These are phyloP conservation scores for Crambe crambe DNA, from an alignment of 37 sponge, comb jelly and placozoan species.

Conservation along the genomic window DNA sequence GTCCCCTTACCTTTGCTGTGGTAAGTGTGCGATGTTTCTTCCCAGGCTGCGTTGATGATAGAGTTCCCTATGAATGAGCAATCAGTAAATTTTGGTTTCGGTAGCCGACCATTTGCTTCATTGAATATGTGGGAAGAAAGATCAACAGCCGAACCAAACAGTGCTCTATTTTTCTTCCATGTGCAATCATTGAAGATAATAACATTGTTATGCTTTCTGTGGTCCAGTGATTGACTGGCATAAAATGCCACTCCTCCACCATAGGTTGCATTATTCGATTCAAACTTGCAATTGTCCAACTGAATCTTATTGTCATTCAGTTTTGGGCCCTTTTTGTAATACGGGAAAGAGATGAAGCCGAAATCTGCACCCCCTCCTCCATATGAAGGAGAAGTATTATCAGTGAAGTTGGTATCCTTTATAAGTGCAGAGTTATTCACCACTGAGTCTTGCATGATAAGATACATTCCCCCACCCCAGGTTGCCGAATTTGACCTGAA, in stretches of 20 bases:
- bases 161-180: neutral
- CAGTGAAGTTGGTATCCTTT: neutral
- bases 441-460: neutral
- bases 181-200: neutral
- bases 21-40: neutral
- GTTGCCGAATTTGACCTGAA: slow-evolving; percentile 41
- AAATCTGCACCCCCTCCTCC: neutral
- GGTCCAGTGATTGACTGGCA: neutral
- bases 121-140: neutral
- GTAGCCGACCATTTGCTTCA: neutral
- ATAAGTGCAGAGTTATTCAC: neutral
- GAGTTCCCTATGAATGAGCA: neutral
- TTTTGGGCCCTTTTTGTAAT: neutral
- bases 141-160: neutral
- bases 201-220: neutral
- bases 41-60: neutral
- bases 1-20: neutral
- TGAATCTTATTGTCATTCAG: neutral
- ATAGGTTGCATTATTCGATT: neutral
- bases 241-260: neutral
- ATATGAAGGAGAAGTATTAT: neutral
- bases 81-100: neutral
- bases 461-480: slow-evolving; percentile 51
- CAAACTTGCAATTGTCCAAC: neutral
- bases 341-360: neutral